phyloP scores from a whole-genome alignment of 1,140 invertebrate species.

The Musca domestica region DNA sequence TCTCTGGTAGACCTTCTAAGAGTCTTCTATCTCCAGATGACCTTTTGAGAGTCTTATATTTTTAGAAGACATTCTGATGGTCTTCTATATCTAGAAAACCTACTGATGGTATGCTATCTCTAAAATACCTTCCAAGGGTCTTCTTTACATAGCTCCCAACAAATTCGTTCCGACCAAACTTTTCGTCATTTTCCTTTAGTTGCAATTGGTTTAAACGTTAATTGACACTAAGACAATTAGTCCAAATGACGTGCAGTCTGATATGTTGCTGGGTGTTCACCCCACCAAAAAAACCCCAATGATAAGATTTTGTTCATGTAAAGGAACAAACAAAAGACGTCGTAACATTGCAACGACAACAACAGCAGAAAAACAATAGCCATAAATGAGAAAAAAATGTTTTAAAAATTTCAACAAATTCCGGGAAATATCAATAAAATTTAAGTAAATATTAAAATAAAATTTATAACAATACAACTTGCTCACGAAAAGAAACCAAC shows the following conservation, averaged over 20 bases:
- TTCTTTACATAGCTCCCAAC: too few relatives aligned
- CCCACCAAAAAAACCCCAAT: neutral
- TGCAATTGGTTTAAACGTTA: neutral
- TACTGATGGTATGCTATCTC: too few relatives aligned
- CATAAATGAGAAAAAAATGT: constrained; percentile 1
- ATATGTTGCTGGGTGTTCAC: neutral
- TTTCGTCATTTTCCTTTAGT: neutral
- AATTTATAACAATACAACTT: neutral
- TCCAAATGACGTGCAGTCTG: neutral
- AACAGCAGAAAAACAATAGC: neutral
- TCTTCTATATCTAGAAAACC: too few relatives aligned
- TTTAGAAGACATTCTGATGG: too few relatives aligned
- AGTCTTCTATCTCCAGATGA: too few relatives aligned
- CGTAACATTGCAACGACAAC: neutral
- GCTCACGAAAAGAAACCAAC: neutral
- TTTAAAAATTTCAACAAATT: constrained; percentile 1
- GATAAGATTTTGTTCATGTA: too few relatives aligned
- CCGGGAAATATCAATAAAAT: constrained; percentile 21
- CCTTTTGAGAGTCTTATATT: too few relatives aligned
- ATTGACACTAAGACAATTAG: constrained; percentile 3
- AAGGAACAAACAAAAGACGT: neutral
- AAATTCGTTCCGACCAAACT: too few relatives aligned
- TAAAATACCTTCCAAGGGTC: too few relatives aligned
- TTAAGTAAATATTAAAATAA: constrained; percentile 21
- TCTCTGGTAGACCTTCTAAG: too few relatives aligned